Evolutionary conservation across 1,140 invertebrate genomes (phyloP), one percentile per base, ranked within the genome.

Genomic region (Acyrthosiphon pisum): DNA sequence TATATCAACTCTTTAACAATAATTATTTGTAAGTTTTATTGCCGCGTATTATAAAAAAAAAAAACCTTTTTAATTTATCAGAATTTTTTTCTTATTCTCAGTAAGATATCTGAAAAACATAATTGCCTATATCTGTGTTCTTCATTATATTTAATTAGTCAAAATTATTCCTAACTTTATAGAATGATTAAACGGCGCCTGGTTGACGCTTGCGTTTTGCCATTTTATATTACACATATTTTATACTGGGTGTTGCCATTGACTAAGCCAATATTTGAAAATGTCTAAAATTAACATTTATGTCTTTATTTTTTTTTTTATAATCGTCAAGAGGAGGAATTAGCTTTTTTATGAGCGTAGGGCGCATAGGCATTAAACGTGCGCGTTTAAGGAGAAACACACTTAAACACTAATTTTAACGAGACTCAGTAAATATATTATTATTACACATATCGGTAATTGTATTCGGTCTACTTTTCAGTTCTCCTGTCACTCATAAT

Each of bases 161-260:
- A 26, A 68, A 90, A 90, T 90, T 90, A 90, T 90, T 56, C 50
- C 37, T 90, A 56, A 90, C 22, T 60, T 53, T n/a, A 23, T 76
- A 48, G 2, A 68, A 68, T 91, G n/a, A 81, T 91, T 76, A 76
- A 91, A 81, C 44, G 60, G 44, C 90, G 90, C 37, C 60, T 48
- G 30, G 11, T n/a, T 81, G 90, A 41, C 44, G 90, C 37, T 68
- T 46, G 60, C 60, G 2, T 76, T 18, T 22, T 48, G 11, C 9
- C 30, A 76, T 48, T 26, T 22, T 76, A 11, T 26, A n/a, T 68
- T n/a, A 53, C 50, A 56, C 18, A 53, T 26, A 87, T 30, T 50
- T 41, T n/a, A 88, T 41, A 88, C 44, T 46, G 44, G 86, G 26
- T 88, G 44, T 88, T 88, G 11, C 23, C n/a, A 88, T 41, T 23